Evolutionary conservation across 2,113 vertebrate species (phyloP).

Genomic region (Tautogolabrus adspersus): DNA sequence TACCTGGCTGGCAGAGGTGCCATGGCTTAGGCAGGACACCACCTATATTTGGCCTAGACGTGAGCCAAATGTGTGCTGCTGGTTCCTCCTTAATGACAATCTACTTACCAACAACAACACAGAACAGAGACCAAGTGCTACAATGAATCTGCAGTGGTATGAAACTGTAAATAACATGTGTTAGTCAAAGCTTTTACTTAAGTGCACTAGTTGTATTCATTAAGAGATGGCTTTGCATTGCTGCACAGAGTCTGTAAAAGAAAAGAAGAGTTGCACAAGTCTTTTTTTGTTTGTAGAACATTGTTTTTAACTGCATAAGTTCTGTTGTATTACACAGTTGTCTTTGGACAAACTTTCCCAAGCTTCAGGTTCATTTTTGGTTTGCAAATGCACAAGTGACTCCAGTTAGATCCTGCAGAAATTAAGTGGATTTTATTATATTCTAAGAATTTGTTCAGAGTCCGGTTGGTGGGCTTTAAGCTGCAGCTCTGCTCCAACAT

Average conservation of each 20-base stretch:
- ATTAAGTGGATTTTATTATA: background rate
- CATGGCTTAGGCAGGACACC: slow-evolving; percentile 17
- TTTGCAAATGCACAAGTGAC: background rate
- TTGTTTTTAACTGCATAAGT: too few species aligned
- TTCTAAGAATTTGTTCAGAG: background rate
- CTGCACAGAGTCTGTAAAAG: background rate
- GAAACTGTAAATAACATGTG: background rate
- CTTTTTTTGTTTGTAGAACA: too few species aligned
- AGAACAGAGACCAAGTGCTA: slow-evolving; percentile 7
- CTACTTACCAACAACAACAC: slow-evolving; percentile 27
- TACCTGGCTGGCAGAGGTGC: slow-evolving; percentile 39
- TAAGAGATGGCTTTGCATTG: background rate
- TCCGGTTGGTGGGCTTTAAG: slow-evolving; percentile 9
- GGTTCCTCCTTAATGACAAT: slow-evolving; percentile 26
- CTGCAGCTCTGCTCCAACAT: slow-evolving; percentile 37
- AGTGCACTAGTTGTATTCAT: background rate
- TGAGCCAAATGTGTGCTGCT: background rate
- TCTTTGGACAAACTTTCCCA: background rate
- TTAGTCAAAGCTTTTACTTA: background rate
- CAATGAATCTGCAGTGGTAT: background rate
- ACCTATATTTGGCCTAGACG: slow-evolving; percentile 25
- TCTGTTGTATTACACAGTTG: background rate
- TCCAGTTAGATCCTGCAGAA: background rate
- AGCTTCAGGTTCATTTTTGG: background rate
- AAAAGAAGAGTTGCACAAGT: too few species aligned